Evolutionary conservation across 2,888 invertebrate species (phyloP).

Genomic region (Nymphalis polychloros): DNA sequence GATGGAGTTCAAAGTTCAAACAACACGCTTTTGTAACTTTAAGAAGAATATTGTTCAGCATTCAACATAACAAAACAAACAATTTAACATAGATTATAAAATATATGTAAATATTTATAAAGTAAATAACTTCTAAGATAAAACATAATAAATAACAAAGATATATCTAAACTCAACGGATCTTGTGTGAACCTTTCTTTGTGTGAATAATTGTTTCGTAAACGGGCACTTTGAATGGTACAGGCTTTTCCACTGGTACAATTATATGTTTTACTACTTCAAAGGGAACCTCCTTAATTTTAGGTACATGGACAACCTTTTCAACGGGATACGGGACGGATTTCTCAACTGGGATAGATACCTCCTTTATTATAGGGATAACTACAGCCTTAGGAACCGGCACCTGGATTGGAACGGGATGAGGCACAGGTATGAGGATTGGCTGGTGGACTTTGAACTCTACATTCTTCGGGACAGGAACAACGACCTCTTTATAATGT

Average conservation of each 20-base stretch:
- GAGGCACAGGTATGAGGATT: slow-evolving; percentile 81
- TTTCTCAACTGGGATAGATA: slow-evolving; percentile 86
- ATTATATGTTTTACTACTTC: slow-evolving; percentile 85
- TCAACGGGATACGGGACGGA: slow-evolving; percentile 87
- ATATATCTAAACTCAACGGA: slow-evolving; percentile 36
- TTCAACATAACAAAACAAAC: too few species aligned
- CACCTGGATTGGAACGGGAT: slow-evolving; percentile 86
- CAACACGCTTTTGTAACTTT: too few species aligned
- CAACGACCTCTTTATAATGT: slow-evolving; percentile 85
- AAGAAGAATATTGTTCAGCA: too few species aligned
- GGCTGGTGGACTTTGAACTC: slow-evolving; percentile 82
- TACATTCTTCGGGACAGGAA: slow-evolving; percentile 84
- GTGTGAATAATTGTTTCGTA: slow-evolving; percentile 88
- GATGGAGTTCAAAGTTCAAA: too few species aligned
- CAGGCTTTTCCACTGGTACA: slow-evolving; percentile 85
- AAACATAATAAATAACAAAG: slow-evolving; percentile 8
- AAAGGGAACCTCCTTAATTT: slow-evolving; percentile 86
- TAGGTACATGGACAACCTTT: slow-evolving; percentile 84
- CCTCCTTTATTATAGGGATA: slow-evolving; percentile 85
- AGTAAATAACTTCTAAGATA: slow-evolving; percentile 5
- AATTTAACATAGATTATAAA: too few species aligned
- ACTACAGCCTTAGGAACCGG: slow-evolving; percentile 86
- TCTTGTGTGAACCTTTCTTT: slow-evolving; percentile 80
- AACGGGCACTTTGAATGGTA: slow-evolving; percentile 86
- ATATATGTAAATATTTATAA: neutral